Evolutionary conservation across 2,113 vertebrate genomes (phyloP).

Genomic region (Ailuropoda melanoleuca): DNA sequence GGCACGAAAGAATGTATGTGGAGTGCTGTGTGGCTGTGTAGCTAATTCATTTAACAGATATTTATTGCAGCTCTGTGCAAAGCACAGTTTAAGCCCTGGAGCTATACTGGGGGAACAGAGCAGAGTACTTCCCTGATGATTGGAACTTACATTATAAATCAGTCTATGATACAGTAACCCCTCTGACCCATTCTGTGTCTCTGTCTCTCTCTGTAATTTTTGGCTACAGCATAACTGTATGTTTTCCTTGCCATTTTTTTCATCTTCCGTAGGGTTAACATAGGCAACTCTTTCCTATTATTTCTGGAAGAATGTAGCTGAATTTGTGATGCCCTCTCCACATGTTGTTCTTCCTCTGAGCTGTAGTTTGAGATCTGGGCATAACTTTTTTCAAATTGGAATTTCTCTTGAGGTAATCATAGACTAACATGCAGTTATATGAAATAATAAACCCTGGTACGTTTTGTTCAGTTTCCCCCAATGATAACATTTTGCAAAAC

Average conservation of each 20-base stretch:
- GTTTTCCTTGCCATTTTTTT: not conserved
- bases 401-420: not conserved
- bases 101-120: not conserved
- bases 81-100: not conserved
- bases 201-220: not conserved
- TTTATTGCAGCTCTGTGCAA: not conserved
- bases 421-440: not conserved
- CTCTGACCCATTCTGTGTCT: not conserved
- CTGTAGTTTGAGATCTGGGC: not conserved
- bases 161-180: not conserved
- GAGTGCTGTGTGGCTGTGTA: not conserved
- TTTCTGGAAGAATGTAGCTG: not conserved
- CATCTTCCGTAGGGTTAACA: not conserved
- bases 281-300: not conserved
- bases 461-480: not conserved
- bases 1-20: not conserved
- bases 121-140: not conserved
- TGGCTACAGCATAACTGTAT: not conserved
- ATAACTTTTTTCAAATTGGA: not conserved
- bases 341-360: not conserved
- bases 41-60: not conserved
- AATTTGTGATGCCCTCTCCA: not conserved
- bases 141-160: not conserved
- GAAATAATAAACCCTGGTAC: not conserved
- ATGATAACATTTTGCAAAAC: not conserved